phyloP scores from a whole-genome alignment of 2,113 vertebrate species.

The Poeciliopsis prolifica region DNA sequence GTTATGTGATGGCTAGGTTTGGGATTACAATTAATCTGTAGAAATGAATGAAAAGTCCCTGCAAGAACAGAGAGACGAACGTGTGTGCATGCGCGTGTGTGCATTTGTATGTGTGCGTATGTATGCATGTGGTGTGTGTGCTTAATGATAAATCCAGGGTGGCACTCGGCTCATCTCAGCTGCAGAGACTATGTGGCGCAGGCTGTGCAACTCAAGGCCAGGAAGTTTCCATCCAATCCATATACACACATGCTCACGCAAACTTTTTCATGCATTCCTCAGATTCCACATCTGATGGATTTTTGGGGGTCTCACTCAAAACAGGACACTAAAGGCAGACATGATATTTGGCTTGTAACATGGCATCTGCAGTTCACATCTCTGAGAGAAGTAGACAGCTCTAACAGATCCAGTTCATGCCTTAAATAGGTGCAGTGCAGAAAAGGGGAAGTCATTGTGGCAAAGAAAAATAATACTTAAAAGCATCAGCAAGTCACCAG shows the following conservation, averaged over 20 bases:
- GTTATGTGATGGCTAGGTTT: no score
- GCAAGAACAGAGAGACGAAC: no score
- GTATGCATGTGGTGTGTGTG: not conserved
- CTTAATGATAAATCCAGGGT: not conserved
- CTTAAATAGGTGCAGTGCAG: not conserved
- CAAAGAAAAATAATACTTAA: not conserved
- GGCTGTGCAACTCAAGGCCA: not conserved
- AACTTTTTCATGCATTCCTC: not conserved
- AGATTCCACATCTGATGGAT: not conserved
- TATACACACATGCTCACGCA: not conserved
- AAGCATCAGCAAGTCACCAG: not conserved
- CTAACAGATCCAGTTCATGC: not conserved
- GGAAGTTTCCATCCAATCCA: not conserved
- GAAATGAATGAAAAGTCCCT: no score
- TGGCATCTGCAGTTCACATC: not conserved
- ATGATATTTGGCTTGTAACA: not conserved
- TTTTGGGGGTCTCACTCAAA: not conserved
- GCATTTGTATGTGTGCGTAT: no score
- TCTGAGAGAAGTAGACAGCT: not conserved
- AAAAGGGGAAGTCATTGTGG: not conserved
- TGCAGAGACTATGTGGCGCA: not conserved
- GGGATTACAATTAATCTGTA: no score
- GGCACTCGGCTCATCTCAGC: not conserved
- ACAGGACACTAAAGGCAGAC: not conserved
- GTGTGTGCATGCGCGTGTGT: no score